A percentile compares a stretch with the other conserved stretches of the same genome.
Conservation (phyloP, 1,140 invertebrate species). For the Anoplolepis gracilipes region DNA sequence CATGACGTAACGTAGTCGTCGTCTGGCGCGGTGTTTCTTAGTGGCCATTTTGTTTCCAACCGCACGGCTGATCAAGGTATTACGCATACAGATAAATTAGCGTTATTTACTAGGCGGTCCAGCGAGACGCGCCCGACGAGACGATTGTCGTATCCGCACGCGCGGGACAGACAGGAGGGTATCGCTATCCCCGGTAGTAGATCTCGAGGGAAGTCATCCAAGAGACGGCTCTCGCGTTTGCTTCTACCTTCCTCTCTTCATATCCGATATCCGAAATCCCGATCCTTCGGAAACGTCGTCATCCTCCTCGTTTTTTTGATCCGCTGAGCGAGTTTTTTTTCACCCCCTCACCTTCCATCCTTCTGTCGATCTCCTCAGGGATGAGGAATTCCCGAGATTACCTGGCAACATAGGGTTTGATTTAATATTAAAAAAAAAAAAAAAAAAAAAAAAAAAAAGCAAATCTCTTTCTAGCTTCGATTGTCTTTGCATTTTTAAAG, state of each 20-base stretch:
- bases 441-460: too few species aligned
- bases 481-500: neutral
- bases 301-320: too few species aligned
- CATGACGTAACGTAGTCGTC: constrained; percentile 79
- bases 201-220: constrained; percentile 55
- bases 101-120: constrained; percentile 73
- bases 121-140: constrained; percentile 32
- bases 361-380: neutral
- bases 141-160: constrained; percentile 20
- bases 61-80: constrained; percentile 82
- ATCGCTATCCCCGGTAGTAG: constrained; percentile 55
- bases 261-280: neutral
- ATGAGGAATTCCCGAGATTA: neutral
- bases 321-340: too few species aligned
- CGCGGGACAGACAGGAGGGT: constrained; percentile 31
- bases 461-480: neutral
- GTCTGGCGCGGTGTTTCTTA: constrained; percentile 72
- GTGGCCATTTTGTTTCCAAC: constrained; percentile 85
- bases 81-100: constrained; percentile 77
- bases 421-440: too few species aligned
- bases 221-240: constrained; percentile 32
- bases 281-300: neutral
- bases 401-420: neutral
- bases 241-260: neutral
- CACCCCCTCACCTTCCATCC: neutral